Base-by-base conservation (phyloP, 2,888 invertebrate genomes). In the Callyntrura sp. region DNA sequence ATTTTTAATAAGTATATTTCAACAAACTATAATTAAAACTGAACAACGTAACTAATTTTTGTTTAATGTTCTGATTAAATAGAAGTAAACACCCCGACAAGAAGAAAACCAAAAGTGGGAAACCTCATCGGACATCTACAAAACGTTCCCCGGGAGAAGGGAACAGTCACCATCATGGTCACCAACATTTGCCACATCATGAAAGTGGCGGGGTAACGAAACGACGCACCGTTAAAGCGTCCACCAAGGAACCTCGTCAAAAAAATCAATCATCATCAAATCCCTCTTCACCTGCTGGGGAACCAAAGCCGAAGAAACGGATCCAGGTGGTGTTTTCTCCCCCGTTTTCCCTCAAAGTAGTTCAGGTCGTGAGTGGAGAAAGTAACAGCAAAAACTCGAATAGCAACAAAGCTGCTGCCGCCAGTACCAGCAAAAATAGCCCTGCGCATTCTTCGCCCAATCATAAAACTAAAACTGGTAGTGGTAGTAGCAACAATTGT, bases 331-430 rank as follows among this genome's bases (percentile, higher is more conserved):
- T 93, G 1, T 93, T 92, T 82, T 90, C 90, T 14, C 92, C 93
- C 28, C 93, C 93, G 17, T 93, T 93, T 81, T 93, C 93, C 5
- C 88, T 93, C n/a, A 92, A 91, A 84, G 92, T 93, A 48, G 91
- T 92, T 35, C 89, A 92, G 45, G 85, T 91, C 11, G 85, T 85
- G 14, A 60, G 51, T 45, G 84, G 84, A 45, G 62, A 76, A 55
- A 84, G 62, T 23, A 85, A 14, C 4, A 17, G n/a, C 6, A 73
- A 85, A 20, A 85, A 51, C 25, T n/a, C 48, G 12, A 28, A 62
- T 20, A n/a, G 60, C 5, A 81, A n/a, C 5, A 85, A 79, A 17
- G 28, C 28, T 0, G 51, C n/a, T 17, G 57, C 17, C 17, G 17
- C 70, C 51, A 57, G 65, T 76, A 45, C 60, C 17, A 65, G n/a